phyloP scores from a whole-genome alignment of 2,888 invertebrate species.

The Sphaerophoria taeniata region DNA sequence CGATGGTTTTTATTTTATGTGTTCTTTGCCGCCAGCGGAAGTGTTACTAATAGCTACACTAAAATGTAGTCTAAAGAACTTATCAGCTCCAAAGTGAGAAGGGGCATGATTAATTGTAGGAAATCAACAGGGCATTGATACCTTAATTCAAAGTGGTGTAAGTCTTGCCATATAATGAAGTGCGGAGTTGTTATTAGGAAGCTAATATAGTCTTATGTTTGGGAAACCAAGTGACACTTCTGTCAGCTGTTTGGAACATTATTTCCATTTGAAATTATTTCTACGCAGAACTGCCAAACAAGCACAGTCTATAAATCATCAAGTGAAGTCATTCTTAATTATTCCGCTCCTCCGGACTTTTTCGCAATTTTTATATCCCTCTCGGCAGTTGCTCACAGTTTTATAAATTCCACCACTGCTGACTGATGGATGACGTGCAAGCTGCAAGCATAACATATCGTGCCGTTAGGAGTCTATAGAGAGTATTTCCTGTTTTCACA shows the following conservation, averaged over 20 bases:
- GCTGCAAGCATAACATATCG: constrained; percentile 46
- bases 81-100: constrained; percentile 33
- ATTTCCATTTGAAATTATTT: not conserved
- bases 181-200: constrained; percentile 1
- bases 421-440: constrained; percentile 67
- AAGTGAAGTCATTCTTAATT: constrained; percentile 39
- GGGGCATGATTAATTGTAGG: constrained; percentile 61
- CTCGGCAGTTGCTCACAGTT: constrained; percentile 5
- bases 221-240: not conserved
- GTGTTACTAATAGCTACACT: constrained; percentile 67
- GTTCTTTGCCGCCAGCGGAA: constrained; percentile 68
- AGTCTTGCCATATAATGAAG: constrained; percentile 7
- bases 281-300: not conserved
- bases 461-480: constrained; percentile 37
- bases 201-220: not conserved
- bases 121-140: constrained; percentile 38
- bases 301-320: constrained; percentile 58
- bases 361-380: constrained; percentile 20
- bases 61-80: constrained; percentile 38
- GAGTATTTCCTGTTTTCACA: constrained; percentile 27
- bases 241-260: not conserved
- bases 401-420: not conserved
- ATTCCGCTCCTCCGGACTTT: constrained; percentile 29
- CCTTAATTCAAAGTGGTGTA: constrained; percentile 19
- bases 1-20: constrained; percentile 37